Evolutionary conservation across 2,113 vertebrate genomes (phyloP), one percentile per base, ranked within the genome.

Genomic region (Nannobrachium achirus): DNA sequence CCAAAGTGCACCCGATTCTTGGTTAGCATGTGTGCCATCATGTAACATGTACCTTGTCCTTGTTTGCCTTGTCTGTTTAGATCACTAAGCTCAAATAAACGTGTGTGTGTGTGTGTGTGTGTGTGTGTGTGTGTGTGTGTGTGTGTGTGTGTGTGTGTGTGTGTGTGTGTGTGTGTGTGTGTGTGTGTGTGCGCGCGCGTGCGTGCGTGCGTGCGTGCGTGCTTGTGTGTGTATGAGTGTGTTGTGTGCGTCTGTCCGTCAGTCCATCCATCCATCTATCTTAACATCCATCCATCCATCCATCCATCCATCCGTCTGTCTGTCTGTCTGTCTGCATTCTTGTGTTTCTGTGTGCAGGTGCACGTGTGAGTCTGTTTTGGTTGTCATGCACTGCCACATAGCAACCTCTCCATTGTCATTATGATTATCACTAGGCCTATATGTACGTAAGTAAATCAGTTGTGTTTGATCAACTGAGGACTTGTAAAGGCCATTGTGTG

Each of bases 271-370:
- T 33, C 25, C n/a, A n/a, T n/a, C n/a, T n/a, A n/a, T n/a, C n/a
- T n/a, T 13, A 18, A 69, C 25, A 16, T 15, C 48, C 14, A 51
- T 6, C 7, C 46, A 10, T 46, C 19, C 44, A 19, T 61, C 45
- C 16, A 13, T 41, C 4, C 7, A 46, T 46, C 10, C 14, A 10
- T 10, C 10, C 44, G 14, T 46, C 10, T 46, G 7, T 46, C 10
- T 46, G 10, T 9, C 5, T 48, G 46, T 13, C 46, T 14, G 11
- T n/a, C 45, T 48, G 45, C 11, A 48, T 13, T 51, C n/a, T 6
- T 78, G 14, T 80, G 58, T 83, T 62, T 69, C 19, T 72, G 16
- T 16, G 38, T 55, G 20, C 51, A 86, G 86, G 84, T 86, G n/a
- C n/a, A n/a, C n/a, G n/a, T n/a, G n/a, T n/a, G n/a, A n/a, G n/a